Evolutionary conservation across 2,888 invertebrate species (phyloP).

Genomic region (Volucella inanis): DNA sequence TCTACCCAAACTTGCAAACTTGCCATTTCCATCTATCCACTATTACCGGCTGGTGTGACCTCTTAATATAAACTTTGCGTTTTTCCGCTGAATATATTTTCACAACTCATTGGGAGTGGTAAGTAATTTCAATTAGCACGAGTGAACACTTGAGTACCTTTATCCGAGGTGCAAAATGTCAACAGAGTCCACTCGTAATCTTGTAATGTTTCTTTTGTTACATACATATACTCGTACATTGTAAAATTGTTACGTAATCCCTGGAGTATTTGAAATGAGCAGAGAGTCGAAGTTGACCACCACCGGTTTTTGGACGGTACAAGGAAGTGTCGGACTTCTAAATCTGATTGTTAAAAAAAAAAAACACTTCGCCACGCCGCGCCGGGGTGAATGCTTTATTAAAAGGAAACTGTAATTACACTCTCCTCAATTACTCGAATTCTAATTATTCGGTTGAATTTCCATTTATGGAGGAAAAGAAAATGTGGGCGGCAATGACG

Average conservation of each 20-base stretch:
- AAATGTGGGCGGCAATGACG: slow-evolving; percentile 40
- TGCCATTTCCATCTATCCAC: slow-evolving; percentile 19
- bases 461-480: not conserved
- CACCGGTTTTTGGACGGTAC: not conserved
- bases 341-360: slow-evolving; percentile 5
- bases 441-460: slow-evolving; percentile 30
- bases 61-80: slow-evolving; percentile 54
- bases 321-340: not conserved
- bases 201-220: not conserved
- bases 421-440: slow-evolving; percentile 14
- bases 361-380: not conserved
- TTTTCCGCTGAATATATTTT: slow-evolving; percentile 31
- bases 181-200: slow-evolving; percentile 2
- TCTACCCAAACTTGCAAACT: not conserved
- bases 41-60: not conserved
- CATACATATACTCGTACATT: not conserved
- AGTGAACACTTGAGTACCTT: slow-evolving; percentile 39
- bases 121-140: slow-evolving; percentile 64
- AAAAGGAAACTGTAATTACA: slow-evolving; percentile 47
- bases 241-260: slow-evolving; percentile 55
- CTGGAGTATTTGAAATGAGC: slow-evolving; percentile 9
- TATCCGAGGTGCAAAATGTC: slow-evolving; percentile 6
- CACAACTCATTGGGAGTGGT: slow-evolving; percentile 49
- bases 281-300: not conserved
- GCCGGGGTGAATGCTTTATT: slow-evolving; percentile 37